Evolutionary conservation across 2,888 invertebrate genomes (phyloP).

Genomic region (Megamerina dolium): DNA sequence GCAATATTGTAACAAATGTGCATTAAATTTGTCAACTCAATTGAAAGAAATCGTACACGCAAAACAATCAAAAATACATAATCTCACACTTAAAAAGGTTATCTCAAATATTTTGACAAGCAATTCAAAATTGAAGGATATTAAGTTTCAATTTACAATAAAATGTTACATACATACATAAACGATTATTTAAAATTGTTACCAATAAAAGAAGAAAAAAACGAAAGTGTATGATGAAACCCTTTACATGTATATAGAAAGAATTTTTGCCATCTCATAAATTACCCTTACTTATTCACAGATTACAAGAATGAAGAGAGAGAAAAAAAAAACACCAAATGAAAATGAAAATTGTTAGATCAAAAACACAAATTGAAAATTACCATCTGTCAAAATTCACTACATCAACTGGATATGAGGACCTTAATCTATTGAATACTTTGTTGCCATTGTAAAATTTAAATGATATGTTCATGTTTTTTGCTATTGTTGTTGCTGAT

Average conservation of each 20-base stretch:
- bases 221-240: constrained; percentile 14
- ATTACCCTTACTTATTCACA: constrained; percentile 34
- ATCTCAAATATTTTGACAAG: constrained; percentile 45
- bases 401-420: constrained; percentile 10
- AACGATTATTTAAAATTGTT: constrained; percentile 25
- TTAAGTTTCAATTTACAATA: constrained; percentile 26
- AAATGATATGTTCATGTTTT: constrained; percentile 14
- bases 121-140: constrained; percentile 26
- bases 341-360: constrained; percentile 36
- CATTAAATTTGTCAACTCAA: neutral
- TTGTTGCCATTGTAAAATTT: constrained; percentile 14
- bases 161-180: too few species aligned
- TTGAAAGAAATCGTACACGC: neutral
- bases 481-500: too few species aligned
- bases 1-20: too few species aligned
- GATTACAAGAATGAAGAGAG: too few species aligned
- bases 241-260: too few species aligned
- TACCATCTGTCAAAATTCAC: constrained; percentile 48
- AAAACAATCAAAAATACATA: too few species aligned
- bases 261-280: too few species aligned
- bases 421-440: constrained; percentile 9
- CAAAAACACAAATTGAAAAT: constrained; percentile 40
- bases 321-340: constrained; percentile 15
- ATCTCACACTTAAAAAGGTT: too few species aligned
- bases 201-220: too few species aligned